Base-by-base conservation (phyloP, 2,797 vertebrate species). In the Coranthus polyacanthus region DNA sequence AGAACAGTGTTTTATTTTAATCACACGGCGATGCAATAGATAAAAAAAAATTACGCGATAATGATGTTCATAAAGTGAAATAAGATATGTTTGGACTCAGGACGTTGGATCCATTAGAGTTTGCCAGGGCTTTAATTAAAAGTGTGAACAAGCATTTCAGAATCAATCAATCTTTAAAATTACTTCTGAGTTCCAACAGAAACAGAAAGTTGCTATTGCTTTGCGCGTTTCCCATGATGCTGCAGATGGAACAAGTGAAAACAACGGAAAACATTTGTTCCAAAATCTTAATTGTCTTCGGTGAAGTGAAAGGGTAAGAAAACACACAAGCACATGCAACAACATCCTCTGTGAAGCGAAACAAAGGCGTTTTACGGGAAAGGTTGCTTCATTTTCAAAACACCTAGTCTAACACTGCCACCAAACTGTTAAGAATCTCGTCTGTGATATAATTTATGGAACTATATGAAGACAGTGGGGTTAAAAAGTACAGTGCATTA, bases 151-250 rank as follows among this genome's bases (percentile, higher is more conserved):
- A 26, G 46, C 42, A 46, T 61, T 75, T 74, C 50, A 75, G 54
- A 45, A 65, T 52, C 34, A 75, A 75, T 79, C 68, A 11, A 68
- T 84, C 65, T 70, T 75, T 42, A 7, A 70, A 70, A 79, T 74
- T 32, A 34, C 68, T 71, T 75, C 26, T 12, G 17, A 66, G 46
- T 45, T 50, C 44, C 52, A n/a, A 13, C 13, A 9, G 49, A 16
- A 53, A 17, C 26, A 29, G 1, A 17, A 53, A 61, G 29, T 39
- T 61, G 37, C 10, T 49, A 32, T 63, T 42, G 29, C 34, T 43
- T 47, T 64, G 22, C 47, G 29, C 45, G 26, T 58, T 38, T 68
- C 43, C 44, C 34, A 43, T 29, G 3, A 16, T 4, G 16, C 18
- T 56, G 56, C 46, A 52, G 47, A 3, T 44, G n/a, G 20, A 53